Base-by-base conservation (phyloP, 2,888 invertebrate species). In the Alitta virens region DNA sequence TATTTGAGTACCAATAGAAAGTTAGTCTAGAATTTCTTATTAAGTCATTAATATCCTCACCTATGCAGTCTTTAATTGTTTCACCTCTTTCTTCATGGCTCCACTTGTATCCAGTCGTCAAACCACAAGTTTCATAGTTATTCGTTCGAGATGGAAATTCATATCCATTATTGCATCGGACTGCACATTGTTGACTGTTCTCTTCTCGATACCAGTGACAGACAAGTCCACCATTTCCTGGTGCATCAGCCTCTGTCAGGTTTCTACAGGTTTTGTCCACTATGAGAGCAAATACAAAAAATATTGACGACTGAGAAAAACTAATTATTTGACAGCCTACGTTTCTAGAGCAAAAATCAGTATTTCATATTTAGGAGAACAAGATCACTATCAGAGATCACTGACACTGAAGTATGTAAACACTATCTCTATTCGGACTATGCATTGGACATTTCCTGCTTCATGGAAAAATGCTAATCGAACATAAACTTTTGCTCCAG, bases 71-170 rank as follows among this genome's bases (percentile, higher is more conserved):
- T 24, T 26, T 16, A 52, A 52, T 23, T 9, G 23, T 52, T 3
- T 23, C 52, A 5, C 23, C 52, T 23, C 25, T 26, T 23, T 52
- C 25, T 52, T 52, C 24, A 25, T 52, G 25, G 16, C 23, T 52
- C 52, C 52, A 52, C 5, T 52, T 18, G 52, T 21, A 52, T 18
- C 52, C 52, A 25, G 52, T 52, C 12, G 52, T 23, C 12, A 24
- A 7, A 9, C 52, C 52, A 25, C 52, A 52, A 7, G 52, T 52
- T 52, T 52, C 52, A 25, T 24, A 52, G 23, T 52, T 52, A 16
- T 52, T 52, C 5, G 25, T 24, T 23, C 52, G 21, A 16, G 23
- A 12, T 52, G 52, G 25, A 24, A 52, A 52, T 16, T 52, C 52
- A 24, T 52, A 52, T 7, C 52, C 52, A 21, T n/a, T n/a, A 16